Conservation (phyloP, 2,113 vertebrate genomes). For the Cranoglanis bouderius region DNA sequence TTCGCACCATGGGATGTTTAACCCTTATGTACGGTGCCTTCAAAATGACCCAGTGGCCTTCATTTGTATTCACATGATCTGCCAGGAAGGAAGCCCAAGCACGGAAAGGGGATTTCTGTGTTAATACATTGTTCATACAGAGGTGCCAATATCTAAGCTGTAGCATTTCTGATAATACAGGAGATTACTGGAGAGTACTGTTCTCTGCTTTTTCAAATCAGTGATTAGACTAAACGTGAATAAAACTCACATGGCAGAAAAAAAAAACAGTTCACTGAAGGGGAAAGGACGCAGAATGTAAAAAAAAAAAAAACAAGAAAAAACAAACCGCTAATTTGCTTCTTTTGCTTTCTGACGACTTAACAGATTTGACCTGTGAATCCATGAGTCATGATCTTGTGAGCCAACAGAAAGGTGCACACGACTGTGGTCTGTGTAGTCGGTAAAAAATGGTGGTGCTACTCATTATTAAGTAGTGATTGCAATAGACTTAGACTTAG, state of each 20-base stretch:
- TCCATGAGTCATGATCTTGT: background rate
- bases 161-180: background rate
- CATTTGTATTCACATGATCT: background rate
- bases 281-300: background rate
- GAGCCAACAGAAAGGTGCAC: background rate
- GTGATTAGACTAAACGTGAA: background rate
- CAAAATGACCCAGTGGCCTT: background rate
- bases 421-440: background rate
- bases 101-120: background rate
- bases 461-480: background rate
- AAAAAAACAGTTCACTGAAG: background rate
- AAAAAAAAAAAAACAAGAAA: too few species aligned
- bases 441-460: too few species aligned
- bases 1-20: background rate
- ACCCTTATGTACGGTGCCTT: constrained; percentile 1
- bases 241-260: background rate
- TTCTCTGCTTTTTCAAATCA: background rate
- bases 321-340: background rate
- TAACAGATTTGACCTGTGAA: background rate
- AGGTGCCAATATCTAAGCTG: background rate
- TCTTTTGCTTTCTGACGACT: background rate
- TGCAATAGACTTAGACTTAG: background rate
- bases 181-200: background rate
- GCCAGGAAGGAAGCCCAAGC: background rate
- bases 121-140: background rate